Evolutionary conservation across 2,888 invertebrate genomes (phyloP).

Genomic region (Molorchus minor): DNA sequence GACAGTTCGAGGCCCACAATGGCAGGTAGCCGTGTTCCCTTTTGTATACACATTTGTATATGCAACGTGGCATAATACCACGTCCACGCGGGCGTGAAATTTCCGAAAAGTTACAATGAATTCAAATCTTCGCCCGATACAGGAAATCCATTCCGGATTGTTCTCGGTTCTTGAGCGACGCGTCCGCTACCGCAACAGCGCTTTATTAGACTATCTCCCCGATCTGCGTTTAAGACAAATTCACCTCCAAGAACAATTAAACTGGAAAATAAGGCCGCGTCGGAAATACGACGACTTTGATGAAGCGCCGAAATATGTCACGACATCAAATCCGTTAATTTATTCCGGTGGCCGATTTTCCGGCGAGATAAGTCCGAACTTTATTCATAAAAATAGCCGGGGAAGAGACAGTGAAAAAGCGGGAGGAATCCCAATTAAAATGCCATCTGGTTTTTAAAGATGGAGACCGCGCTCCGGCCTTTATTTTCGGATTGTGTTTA

Average conservation of each 20-base stretch:
- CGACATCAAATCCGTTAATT: conserved; percentile 18
- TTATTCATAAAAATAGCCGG: conserved; percentile 20
- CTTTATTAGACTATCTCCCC: conserved; percentile 22
- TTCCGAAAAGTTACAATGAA: conserved; percentile 9
- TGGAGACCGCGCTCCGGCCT: conserved; percentile 2
- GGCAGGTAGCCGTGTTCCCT: conserved; percentile 14
- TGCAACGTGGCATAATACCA: background rate
- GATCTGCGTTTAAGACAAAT: conserved; percentile 13
- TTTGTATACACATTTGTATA: conserved; percentile 11
- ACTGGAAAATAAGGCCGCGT: conserved; percentile 2
- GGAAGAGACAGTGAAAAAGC: conserved; percentile 17
- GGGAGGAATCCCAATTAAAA: conserved; percentile 35
- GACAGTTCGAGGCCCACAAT: background rate
- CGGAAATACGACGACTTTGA: conserved; percentile 20
- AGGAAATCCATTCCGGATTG: conserved; percentile 22
- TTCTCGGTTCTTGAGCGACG: conserved; percentile 12
- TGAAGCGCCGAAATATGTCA: conserved; percentile 21
- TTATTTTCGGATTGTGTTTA: conserved; percentile 16
- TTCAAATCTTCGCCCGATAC: conserved; percentile 11
- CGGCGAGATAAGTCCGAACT: conserved; percentile 5
- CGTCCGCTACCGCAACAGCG: conserved; percentile 13
- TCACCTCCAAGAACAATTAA: conserved; percentile 12
- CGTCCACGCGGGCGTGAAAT: conserved; percentile 9
- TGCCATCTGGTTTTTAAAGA: conserved; percentile 24
- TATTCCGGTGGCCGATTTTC: conserved; percentile 17